Evolutionary conservation across 2,113 vertebrate genomes (phyloP).

Genomic region (Lepisosteus osseus): DNA sequence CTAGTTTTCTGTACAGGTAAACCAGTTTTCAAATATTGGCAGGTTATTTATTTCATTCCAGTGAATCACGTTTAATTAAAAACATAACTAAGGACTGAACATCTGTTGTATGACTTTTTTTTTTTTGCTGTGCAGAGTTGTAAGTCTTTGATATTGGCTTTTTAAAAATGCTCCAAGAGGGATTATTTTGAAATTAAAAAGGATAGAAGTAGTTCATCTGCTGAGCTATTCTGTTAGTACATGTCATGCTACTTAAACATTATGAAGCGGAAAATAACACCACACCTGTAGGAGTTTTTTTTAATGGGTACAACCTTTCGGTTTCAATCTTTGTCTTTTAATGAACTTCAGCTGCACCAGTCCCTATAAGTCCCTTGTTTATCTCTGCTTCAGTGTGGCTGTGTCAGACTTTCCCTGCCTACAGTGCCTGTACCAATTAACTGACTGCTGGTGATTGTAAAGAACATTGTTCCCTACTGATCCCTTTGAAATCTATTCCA

Average conservation of each 20-base stretch:
- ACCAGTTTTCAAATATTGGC: too few relatives aligned
- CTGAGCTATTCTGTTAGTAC: constrained; percentile 16
- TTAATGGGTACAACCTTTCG: constrained; percentile 23
- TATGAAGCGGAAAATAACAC: constrained; percentile 16
- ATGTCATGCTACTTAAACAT: constrained; percentile 22
- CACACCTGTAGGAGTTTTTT: constrained; percentile 26
- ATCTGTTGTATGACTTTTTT: constrained; percentile 18
- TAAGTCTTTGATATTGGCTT: constrained; percentile 35
- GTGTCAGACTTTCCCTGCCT: background rate
- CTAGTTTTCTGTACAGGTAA: too few relatives aligned
- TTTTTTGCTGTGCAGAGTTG: constrained; percentile 36
- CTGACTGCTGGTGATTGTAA: background rate
- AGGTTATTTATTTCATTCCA: too few relatives aligned
- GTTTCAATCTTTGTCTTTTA: constrained; percentile 8
- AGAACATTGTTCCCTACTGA: background rate
- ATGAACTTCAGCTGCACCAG: constrained; percentile 27
- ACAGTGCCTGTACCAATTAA: background rate
- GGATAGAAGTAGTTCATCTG: background rate
- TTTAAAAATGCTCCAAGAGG: constrained; percentile 23
- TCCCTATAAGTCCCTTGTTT: background rate
- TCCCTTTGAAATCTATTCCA: constrained; percentile 5
- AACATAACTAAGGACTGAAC: too few relatives aligned
- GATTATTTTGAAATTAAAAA: constrained; percentile 35
- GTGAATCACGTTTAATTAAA: too few relatives aligned
- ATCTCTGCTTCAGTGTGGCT: too few relatives aligned